Evolutionary conservation across 1,140 invertebrate genomes (phyloP), one percentile per base, ranked within the genome.

Genomic region (Drosophila orena): DNA sequence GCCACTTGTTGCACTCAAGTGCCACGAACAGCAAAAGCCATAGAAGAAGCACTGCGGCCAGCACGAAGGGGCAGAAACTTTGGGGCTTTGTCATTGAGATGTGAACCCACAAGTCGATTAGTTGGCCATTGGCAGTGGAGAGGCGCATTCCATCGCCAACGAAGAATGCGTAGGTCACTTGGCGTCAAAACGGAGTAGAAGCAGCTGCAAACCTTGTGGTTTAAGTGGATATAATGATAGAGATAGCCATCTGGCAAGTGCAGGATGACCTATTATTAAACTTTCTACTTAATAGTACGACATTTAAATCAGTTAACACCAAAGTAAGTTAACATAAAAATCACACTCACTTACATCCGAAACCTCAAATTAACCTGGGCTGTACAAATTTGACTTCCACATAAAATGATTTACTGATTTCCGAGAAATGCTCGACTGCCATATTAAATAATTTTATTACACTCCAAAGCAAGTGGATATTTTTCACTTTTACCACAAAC

Each of bases 1-100:
- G 85, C 84, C 84, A 89, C 84, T 89, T 89, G 84, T 89, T 89
- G 84, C 77, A 89, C 17, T 89, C 77, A 74, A 89, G 84, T 84
- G 80, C 61, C 85, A 71, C 66, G 74, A 73, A 76, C 72, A 53
- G 72, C 77, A 75, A 76, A 52, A 64, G 61, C 62, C 53, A 44
- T 24, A 50, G 49, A 68, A 65, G 38, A 65, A 68, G 64, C 34
- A 30, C 46, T 24, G n/a, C 50, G 37, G 22, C 44, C 54, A 59
- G 38, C 62, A 49, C 43, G 56, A 42, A 40, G 61, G 71, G 58
- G 71, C 70, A 75, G 60, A 75, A 22, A 55, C 74, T 84, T 86
- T 85, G 78, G 70, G 75, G 65, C 57, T 71, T 72, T 58, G 83
- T 72, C 83, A 86, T 86, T 86, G 83, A 86, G 62, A 68, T 72